Evolutionary conservation across 1,140 invertebrate species (phyloP), one percentile per base, ranked within the genome.

Genomic region (Meloidogyne floridensis): DNA sequence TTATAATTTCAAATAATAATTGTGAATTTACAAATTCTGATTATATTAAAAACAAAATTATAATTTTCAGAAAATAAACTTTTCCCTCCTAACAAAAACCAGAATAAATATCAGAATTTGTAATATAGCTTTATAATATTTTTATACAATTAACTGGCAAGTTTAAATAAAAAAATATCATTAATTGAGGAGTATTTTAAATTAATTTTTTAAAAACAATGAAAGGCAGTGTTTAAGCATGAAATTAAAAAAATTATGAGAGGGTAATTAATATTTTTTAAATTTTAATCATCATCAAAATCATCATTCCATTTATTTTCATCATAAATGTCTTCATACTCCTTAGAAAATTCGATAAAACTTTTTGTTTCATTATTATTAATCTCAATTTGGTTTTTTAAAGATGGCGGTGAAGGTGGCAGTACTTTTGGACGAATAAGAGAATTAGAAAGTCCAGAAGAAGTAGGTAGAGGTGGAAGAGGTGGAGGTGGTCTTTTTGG

Each of bases 401-500:
- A n/a, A 18, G 0, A 18, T n/a, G 59, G 59, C n/a, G 59, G 59
- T 0, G 59, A 65, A n/a, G 15, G 59, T 65, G n/a, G 59, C n/a
- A 65, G n/a, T n/a, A 65, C 7, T 5, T 65, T 65, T n/a, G 59
- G 59, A n/a, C 59, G 59, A 6, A 18, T 65, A 65, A 65, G n/a
- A 65, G 59, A 65, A 47, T 47, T 47, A 47, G 7, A 47, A 65
- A n/a, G 3, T 65, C n/a, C 5, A n/a, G 73, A 20, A 47, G 32
- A 59, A 0, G 9, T 32, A 51, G 65, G 59, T 69, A 51, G n/a
- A 43, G 78, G 69, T 80, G 78, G 78, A n/a, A 74, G 65, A 9
- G 70, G 78, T 18, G 78, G 78, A 5, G 78, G 78, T 18, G 65
- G 32, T 32, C n/a, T 15, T 73, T 80, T 80, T 43, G 78, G 78